Conservation (phyloP, 1,140 invertebrate species). For the Drosophila bipectinata region DNA sequence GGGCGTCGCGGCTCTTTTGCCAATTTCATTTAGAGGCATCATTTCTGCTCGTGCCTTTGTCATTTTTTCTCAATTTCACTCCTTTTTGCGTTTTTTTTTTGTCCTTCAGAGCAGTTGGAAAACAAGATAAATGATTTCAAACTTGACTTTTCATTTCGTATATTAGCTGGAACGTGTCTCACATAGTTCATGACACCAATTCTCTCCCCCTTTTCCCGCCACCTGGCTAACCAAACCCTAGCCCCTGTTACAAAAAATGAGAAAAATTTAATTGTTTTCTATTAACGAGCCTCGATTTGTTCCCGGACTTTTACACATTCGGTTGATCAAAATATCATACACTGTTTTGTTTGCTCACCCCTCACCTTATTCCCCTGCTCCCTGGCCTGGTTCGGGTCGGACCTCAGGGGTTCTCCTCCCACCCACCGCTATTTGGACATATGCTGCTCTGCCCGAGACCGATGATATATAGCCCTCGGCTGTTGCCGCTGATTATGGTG, state of each 20-base stretch:
- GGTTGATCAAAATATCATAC: slow-evolving; percentile 66
- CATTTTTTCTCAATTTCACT: slow-evolving; percentile 58
- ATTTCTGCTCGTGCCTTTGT: slow-evolving; percentile 75
- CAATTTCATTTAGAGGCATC: slow-evolving; percentile 80
- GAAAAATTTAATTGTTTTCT: slow-evolving; percentile 66
- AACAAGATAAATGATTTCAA: slow-evolving; percentile 82
- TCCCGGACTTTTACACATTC: slow-evolving; percentile 63
- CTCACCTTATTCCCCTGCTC: background rate
- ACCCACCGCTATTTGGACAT: slow-evolving; percentile 72
- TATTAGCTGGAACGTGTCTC: slow-evolving; percentile 74
- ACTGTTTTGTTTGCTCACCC: slow-evolving; percentile 21
- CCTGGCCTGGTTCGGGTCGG: background rate
- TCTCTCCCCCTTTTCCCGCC: slow-evolving; percentile 5
- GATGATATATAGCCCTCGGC: slow-evolving; percentile 57
- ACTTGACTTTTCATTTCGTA: slow-evolving; percentile 80
- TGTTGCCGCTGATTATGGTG: slow-evolving; percentile 61
- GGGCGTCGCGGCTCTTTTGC: slow-evolving; percentile 52
- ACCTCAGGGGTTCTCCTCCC: slow-evolving; percentile 2
- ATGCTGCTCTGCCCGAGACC: slow-evolving; percentile 58
- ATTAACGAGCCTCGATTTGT: slow-evolving; percentile 78
- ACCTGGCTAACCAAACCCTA: slow-evolving; percentile 9
- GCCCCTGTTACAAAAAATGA: slow-evolving; percentile 11
- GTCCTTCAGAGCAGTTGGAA: slow-evolving; percentile 42
- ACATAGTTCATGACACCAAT: slow-evolving; percentile 31
- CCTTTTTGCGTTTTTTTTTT: background rate